Evolutionary conservation across 1,140 invertebrate species (phyloP), one percentile per base, ranked within the genome.

Genomic region (Ptiloglossa arizonensis): DNA sequence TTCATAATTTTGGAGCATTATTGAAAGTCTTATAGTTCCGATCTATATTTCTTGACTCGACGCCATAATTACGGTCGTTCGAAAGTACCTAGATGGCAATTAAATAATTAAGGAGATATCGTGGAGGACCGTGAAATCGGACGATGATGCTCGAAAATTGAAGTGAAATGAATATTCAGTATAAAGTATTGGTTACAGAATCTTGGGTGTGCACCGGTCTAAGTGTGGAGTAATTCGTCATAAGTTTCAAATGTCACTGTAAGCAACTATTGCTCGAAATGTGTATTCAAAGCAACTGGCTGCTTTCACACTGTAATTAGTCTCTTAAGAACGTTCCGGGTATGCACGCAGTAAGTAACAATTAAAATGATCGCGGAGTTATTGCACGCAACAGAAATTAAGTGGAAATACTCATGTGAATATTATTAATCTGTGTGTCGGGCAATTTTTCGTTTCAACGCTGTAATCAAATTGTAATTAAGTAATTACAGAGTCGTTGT

Each of bases 351-450:
- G 32, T 22, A 60, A 22, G 57, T 60, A 38, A 60, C 57, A 38
- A 60, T 60, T 60, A 60, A 60, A 60, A 60, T 60, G 32, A 60
- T 60, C 57, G 22, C 57, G 19, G 32, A 60, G 46, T n/a, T 38
- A 38, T 60, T 38, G n/a, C 19, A 9, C 19, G 29, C 9, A n/a
- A 11, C 32, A 5, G 67, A 15, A 70, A 41, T 17, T 57, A 9
- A 24, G 48, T 5, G 2, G 27, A 35, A 24, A 32, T 52, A 35
- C n/a, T 35, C 27, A 24, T 38, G 57, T 19, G 57, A 60, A 32
- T 60, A 38, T 22, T 32, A 60, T 38, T 60, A 60, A 35, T 60
- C 35, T 9, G 57, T 17, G 22, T 60, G 57, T 35, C 57, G 57
- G 11, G 19, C 32, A 57, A 29, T 52, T 52, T 60, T 5, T 60